Conservation (phyloP, 2,888 invertebrate genomes). For the Drosophila peninsularis region DNA sequence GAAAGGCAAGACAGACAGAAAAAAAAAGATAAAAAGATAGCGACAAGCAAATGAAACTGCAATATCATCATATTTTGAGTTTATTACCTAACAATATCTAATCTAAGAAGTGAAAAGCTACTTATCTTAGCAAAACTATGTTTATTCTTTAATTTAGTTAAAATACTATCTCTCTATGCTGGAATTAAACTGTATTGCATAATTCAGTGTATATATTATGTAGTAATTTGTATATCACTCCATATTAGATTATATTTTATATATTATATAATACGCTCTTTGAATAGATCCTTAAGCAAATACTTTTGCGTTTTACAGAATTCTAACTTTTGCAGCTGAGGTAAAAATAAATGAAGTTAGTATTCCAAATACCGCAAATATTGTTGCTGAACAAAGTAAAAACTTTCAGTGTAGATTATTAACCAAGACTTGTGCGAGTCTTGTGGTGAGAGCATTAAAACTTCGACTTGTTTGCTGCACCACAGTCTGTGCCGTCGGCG, state of each 20-base stretch:
- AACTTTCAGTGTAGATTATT: constrained; percentile 29
- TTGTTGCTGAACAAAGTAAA: neutral
- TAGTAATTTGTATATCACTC: too few species aligned
- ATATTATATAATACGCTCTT: too few species aligned
- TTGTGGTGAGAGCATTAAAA: constrained; percentile 43
- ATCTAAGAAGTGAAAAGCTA: neutral
- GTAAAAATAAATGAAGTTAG: constrained; percentile 6
- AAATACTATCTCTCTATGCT: too few species aligned
- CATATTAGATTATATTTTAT: too few species aligned
- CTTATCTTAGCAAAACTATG: too few species aligned
- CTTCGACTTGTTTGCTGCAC: constrained; percentile 47
- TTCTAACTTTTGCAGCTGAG: neutral
- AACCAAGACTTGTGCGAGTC: constrained; percentile 6
- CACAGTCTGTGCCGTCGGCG: constrained; percentile 11
- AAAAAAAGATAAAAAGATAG: neutral
- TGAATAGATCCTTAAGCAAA: too few species aligned
- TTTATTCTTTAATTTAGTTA: too few species aligned
- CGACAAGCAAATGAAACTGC: neutral
- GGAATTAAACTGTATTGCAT: too few species aligned
- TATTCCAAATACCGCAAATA: constrained; percentile 3
- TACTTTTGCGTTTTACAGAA: neutral
- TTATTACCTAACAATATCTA: neutral
- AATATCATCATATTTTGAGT: neutral
- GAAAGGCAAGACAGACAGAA: neutral
- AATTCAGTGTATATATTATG: too few species aligned